These are phyloP conservation scores for Eupithecia subfuscata DNA, from an alignment of 2,888 invertebrate species.

Conservation along the genomic window DNA sequence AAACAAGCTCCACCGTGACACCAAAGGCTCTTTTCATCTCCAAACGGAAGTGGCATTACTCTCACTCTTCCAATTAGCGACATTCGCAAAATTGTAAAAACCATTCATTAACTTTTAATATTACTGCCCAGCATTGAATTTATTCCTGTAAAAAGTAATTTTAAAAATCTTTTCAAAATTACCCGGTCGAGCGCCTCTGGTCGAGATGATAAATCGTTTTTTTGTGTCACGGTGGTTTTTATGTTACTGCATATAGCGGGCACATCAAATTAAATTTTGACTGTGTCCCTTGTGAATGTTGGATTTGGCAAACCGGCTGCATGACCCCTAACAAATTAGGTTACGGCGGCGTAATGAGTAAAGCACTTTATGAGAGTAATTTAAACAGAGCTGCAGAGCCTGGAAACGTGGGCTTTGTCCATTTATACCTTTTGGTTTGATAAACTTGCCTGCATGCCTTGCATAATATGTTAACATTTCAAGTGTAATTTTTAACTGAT, in stretches of 20 bases:
- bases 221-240: constrained; percentile 51
- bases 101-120: constrained; percentile 63
- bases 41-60: constrained; percentile 51
- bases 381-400: neutral
- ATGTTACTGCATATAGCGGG: constrained; percentile 25
- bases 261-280: constrained; percentile 33
- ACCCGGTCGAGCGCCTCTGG: constrained; percentile 57
- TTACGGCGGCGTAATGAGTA: constrained; percentile 22
- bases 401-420: neutral
- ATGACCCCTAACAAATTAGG: constrained; percentile 26
- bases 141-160: constrained; percentile 58
- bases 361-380: constrained; percentile 15
- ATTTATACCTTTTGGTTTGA: neutral
- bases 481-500: neutral
- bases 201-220: constrained; percentile 66
- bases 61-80: constrained; percentile 60
- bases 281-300: constrained; percentile 26
- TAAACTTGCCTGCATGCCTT: neutral
- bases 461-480: neutral
- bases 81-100: constrained; percentile 57
- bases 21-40: constrained; percentile 28
- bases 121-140: constrained; percentile 49
- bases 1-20: constrained; percentile 11
- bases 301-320: constrained; percentile 23
- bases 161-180: constrained; percentile 68